A percentile compares a stretch with the other conserved stretches of the same genome.
phyloP scores from a whole-genome alignment of 2,797 vertebrate species.

The Vespertilio murinus region DNA sequence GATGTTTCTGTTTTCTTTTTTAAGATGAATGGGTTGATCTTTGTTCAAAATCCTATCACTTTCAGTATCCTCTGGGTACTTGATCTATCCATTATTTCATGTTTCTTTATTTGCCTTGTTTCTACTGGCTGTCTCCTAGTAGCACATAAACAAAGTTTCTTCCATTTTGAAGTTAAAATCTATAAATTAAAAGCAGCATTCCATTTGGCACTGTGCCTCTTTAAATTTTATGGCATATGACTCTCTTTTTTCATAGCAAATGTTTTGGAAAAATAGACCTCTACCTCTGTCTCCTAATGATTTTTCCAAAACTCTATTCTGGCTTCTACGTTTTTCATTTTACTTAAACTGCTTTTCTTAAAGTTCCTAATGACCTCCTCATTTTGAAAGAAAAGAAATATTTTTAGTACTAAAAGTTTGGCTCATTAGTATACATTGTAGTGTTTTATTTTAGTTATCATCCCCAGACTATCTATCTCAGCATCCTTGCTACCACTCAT shows the following conservation, averaged over 20 bases:
- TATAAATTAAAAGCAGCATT: neutral
- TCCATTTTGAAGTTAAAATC: neutral
- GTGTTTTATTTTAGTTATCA: neutral
- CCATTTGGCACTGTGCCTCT: neutral
- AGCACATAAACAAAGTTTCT: neutral
- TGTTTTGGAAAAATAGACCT: neutral
- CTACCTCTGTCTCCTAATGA: neutral
- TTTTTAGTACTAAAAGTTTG: neutral
- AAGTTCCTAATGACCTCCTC: neutral
- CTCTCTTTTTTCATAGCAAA: neutral
- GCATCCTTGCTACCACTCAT: neutral
- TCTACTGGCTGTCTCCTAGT: neutral
- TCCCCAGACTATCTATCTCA: neutral
- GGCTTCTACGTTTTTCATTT: neutral
- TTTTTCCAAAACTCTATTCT: neutral
- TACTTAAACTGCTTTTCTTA: neutral
- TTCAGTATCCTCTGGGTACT: neutral
- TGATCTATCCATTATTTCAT: neutral
- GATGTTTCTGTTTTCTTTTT: constrained; percentile 2
- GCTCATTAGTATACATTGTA: neutral
- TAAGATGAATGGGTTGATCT: constrained; percentile 8
- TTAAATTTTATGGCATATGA: neutral
- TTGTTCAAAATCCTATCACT: neutral
- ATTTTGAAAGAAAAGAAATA: neutral
- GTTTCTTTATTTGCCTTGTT: neutral